These are phyloP conservation scores for Apogon talboti DNA, from an alignment of 2,797 vertebrate genomes.

Conservation along the genomic window DNA sequence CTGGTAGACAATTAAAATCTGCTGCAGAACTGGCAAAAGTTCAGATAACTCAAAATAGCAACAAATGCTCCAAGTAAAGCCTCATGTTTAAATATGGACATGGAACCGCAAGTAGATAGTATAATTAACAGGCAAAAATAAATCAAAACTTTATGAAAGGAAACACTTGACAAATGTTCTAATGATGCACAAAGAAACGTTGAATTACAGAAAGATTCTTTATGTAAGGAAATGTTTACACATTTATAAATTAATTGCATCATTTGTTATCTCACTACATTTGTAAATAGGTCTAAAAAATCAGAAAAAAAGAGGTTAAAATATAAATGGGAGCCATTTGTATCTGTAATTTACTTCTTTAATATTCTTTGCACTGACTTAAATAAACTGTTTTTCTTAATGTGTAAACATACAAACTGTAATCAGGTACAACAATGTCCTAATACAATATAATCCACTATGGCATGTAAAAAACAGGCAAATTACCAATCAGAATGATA, in stretches of 20 bases:
- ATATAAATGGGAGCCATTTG: neutral
- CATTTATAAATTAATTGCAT: slow-evolving; percentile 16
- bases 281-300: neutral
- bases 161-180: neutral
- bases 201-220: too few species aligned
- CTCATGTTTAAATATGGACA: neutral
- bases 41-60: slow-evolving; percentile 4
- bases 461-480: too few species aligned
- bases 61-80: slow-evolving; percentile 1
- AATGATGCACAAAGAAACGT: too few species aligned
- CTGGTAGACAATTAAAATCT: slow-evolving; percentile 10
- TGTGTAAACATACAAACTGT: too few species aligned
- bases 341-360: too few species aligned
- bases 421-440: too few species aligned
- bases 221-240: slow-evolving; percentile 35
- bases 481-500: too few species aligned
- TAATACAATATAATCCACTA: too few species aligned
- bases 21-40: neutral
- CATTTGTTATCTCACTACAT: neutral
- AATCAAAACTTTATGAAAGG: neutral
- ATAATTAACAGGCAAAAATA: neutral
- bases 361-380: neutral
- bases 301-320: slow-evolving; percentile 8
- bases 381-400: too few species aligned
- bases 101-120: neutral